These are phyloP conservation scores for Onychostoma macrolepis DNA, from an alignment of 2,113 vertebrate species.

Conservation along the genomic window DNA sequence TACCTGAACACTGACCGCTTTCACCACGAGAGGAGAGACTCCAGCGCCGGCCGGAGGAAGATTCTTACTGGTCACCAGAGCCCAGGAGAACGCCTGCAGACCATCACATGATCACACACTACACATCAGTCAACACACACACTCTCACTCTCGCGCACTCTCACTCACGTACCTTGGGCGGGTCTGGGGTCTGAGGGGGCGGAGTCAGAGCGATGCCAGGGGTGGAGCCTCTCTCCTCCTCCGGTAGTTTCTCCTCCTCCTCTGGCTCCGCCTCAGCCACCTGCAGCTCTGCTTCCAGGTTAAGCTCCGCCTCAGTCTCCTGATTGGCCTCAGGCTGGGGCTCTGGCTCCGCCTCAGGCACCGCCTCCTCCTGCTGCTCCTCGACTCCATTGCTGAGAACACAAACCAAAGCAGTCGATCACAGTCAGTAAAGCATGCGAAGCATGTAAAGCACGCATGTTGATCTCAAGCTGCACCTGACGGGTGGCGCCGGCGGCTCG, in stretches of 20 bases:
- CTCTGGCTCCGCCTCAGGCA: constrained; percentile 51
- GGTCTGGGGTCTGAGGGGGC: constrained; percentile 44
- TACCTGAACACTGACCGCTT: constrained; percentile 84
- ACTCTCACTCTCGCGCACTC: neutral
- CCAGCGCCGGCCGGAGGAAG: constrained; percentile 93
- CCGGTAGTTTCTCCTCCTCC: constrained; percentile 75
- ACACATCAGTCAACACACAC: too few relatives aligned
- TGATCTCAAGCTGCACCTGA: constrained; percentile 70
- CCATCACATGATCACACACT: neutral
- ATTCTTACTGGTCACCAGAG: constrained; percentile 97
- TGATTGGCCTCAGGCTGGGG: constrained; percentile 49
- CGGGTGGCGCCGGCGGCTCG: constrained; percentile 81
- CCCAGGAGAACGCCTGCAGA: constrained; percentile 88
- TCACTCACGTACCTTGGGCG: constrained; percentile 35
- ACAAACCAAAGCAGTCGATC: neutral
- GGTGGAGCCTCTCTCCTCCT: constrained; percentile 80
- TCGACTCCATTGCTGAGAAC: constrained; percentile 59
- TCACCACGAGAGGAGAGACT: constrained; percentile 90
- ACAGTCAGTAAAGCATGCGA: neutral
- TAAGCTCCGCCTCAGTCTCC: constrained; percentile 69
- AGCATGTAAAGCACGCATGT: too few relatives aligned
- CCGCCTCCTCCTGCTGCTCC: constrained; percentile 59
- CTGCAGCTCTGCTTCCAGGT: constrained; percentile 72
- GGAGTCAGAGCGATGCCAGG: constrained; percentile 53
- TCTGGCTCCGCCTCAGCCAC: constrained; percentile 78